These are phyloP conservation scores for Romanogobio albipinnatus DNA, from an alignment of 2,113 vertebrate genomes.

Conservation along the genomic window DNA sequence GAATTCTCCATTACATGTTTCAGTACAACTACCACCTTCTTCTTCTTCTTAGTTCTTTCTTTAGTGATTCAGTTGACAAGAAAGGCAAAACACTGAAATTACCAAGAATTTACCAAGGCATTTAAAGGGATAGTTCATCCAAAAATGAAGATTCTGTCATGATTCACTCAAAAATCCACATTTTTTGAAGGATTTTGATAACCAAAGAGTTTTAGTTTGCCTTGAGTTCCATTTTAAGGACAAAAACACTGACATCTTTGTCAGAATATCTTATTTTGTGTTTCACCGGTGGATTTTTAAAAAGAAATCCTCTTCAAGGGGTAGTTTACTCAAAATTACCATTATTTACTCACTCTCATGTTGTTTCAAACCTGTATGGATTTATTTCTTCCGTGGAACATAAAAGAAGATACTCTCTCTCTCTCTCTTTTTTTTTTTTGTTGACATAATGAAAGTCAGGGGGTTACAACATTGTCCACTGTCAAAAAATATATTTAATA, in stretches of 20 bases:
- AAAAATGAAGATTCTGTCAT: background rate
- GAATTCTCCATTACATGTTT: conserved; percentile 6
- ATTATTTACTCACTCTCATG: background rate
- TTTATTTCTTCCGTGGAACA: too few relatives aligned
- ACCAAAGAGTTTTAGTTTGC: background rate
- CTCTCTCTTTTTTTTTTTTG: background rate
- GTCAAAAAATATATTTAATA: background rate
- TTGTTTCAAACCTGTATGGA: too few relatives aligned
- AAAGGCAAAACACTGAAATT: background rate
- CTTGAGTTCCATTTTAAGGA: background rate
- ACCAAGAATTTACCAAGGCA: background rate
- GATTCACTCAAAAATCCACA: too few relatives aligned
- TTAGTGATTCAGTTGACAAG: background rate
- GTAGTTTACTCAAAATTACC: background rate
- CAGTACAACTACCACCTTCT: background rate
- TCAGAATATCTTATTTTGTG: background rate
- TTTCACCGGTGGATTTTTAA: background rate
- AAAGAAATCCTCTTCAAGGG: background rate
- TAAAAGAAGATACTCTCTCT: too few relatives aligned
- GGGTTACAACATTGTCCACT: background rate
- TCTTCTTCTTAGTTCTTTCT: background rate
- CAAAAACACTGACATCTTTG: background rate
- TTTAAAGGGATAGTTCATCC: background rate
- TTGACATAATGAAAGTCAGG: background rate
- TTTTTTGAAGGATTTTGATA: background rate